These are phyloP conservation scores for Pammene fasciana DNA, from an alignment of 2,888 invertebrate genomes.

Conservation along the genomic window DNA sequence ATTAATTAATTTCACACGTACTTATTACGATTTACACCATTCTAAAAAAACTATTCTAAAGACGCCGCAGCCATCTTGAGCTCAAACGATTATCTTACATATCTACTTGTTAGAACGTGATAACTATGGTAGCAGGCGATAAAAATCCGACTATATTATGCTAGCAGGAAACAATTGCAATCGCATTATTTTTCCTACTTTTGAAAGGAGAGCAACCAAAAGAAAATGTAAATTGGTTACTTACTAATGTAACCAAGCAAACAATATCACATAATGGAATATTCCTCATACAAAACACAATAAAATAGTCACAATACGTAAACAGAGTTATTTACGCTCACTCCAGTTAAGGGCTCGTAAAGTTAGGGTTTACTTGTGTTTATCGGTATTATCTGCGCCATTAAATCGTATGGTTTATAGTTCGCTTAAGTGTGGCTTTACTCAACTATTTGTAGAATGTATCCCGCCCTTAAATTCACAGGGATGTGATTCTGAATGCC, in stretches of 20 bases:
- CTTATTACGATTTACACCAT: too few relatives aligned
- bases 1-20: too few relatives aligned
- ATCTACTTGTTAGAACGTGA: too few relatives aligned
- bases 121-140: too few relatives aligned
- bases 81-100: too few relatives aligned
- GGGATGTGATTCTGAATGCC: not conserved
- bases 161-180: too few relatives aligned
- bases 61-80: too few relatives aligned
- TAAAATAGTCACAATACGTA: slow-evolving; percentile 37
- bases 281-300: slow-evolving; percentile 32
- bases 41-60: too few relatives aligned
- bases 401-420: slow-evolving; percentile 39
- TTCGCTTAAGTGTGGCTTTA: slow-evolving; percentile 27
- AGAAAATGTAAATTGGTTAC: too few relatives aligned
- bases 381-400: slow-evolving; percentile 37
- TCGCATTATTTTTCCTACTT: too few relatives aligned
- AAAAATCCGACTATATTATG: too few relatives aligned
- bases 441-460: slow-evolving; percentile 19
- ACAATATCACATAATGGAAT: slow-evolving; percentile 22
- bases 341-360: slow-evolving; percentile 35
- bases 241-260: not conserved
- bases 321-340: slow-evolving; percentile 36
- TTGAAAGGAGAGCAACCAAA: too few relatives aligned
- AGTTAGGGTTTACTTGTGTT: slow-evolving; percentile 37
- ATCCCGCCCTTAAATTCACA: not conserved